phyloP scores from a whole-genome alignment of 37 sponge, comb jelly and placozoan genomes.

The Cliona cf. orientalis region DNA sequence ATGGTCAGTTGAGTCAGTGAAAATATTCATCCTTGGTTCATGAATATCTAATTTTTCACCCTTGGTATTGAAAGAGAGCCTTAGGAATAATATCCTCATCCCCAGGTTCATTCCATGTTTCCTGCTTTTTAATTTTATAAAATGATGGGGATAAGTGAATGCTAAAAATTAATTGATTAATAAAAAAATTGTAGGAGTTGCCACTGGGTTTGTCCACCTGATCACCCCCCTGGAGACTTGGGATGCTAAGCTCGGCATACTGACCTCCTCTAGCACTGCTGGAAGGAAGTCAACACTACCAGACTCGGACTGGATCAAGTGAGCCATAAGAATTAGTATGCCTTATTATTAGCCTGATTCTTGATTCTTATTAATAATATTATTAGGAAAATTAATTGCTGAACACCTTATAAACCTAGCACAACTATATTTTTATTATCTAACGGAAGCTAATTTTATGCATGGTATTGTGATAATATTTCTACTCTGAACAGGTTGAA shows the following conservation, averaged over 20 bases:
- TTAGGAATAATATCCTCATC: too few relatives aligned
- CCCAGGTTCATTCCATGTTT: too few relatives aligned
- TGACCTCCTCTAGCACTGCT: constrained; percentile 3
- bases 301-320: constrained; percentile 70
- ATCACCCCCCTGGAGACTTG: constrained; percentile 85
- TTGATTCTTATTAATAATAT: background rate
- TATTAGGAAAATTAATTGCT: background rate
- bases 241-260: constrained; percentile 52
- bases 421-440: background rate
- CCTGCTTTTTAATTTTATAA: too few relatives aligned
- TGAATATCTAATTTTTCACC: background rate
- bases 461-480: background rate
- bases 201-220: constrained; percentile 69
- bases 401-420: too few relatives aligned
- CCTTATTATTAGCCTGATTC: background rate
- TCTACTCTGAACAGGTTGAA: constrained; percentile 4
- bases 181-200: constrained; percentile 79
- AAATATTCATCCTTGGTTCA: too few relatives aligned
- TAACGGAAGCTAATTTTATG: background rate
- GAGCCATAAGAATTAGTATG: background rate
- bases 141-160: too few relatives aligned
- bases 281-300: constrained; percentile 20
- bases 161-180: too few relatives aligned
- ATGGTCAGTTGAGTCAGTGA: too few relatives aligned
- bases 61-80: too few relatives aligned